Percentiles rank a stretch among this genome's conserved stretches.
These are phyloP conservation scores for Plebejus melissa DNA, from an alignment of 2,888 invertebrate species.

Conservation along the genomic window DNA sequence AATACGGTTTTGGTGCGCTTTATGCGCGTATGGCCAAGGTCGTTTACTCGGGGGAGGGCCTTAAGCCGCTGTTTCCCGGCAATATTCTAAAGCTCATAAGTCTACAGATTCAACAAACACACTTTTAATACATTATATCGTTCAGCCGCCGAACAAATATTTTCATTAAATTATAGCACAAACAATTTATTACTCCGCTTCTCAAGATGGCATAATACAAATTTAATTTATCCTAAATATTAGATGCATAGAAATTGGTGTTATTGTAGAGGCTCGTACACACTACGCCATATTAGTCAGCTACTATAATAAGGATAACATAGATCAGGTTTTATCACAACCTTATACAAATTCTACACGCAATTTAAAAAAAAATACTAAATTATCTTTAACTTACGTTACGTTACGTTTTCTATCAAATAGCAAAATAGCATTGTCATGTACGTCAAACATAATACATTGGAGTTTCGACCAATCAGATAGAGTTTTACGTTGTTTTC, in stretches of 20 bases:
- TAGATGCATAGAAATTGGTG: background rate
- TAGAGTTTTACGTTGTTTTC: too few species aligned
- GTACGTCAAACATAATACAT: too few species aligned
- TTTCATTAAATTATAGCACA: slow-evolving; percentile 18
- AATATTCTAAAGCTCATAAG: slow-evolving; percentile 19
- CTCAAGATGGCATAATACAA: slow-evolving; percentile 14
- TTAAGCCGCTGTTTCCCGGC: background rate
- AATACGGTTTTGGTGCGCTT: too few species aligned
- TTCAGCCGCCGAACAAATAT: slow-evolving; percentile 1
- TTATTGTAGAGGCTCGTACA: background rate
- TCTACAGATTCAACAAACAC: slow-evolving; percentile 14
- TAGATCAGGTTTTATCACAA: background rate
- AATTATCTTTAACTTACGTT: background rate
- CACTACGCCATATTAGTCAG: background rate
- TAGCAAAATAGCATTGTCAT: too few species aligned
- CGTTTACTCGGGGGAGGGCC: too few species aligned
- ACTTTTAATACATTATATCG: slow-evolving; percentile 4
- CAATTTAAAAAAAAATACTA: background rate
- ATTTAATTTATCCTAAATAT: slow-evolving; percentile 16
- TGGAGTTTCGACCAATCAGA: too few species aligned
- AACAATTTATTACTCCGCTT: slow-evolving; percentile 6
- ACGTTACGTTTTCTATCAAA: too few species aligned
- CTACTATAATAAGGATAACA: background rate
- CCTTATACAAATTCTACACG: background rate
- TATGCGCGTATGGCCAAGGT: too few species aligned